Base-by-base conservation (phyloP, 2,797 vertebrate genomes). In the Acropternis orthonyx region DNA sequence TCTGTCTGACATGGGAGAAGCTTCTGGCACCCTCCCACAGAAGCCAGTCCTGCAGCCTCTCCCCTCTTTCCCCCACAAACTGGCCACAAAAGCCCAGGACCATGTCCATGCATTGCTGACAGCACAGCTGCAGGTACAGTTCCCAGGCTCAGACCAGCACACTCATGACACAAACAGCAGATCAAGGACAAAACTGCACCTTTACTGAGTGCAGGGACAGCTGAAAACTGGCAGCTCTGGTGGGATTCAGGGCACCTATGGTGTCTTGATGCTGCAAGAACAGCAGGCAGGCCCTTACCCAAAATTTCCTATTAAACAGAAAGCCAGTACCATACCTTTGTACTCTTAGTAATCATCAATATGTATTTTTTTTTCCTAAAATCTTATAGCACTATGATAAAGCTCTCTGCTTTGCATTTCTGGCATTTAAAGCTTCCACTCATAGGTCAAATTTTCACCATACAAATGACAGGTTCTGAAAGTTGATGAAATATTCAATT, bases 201-300 rank as follows among this genome's bases (percentile, higher is more conserved):
- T 83, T 17, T 46, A 23, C 10, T 37, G 20, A 26, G n/a, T 66
- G 8, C 21, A 52, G 24, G 12, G 27, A 30, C 13, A 43, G 34
- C 28, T 67, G 49, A 68, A 56, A 68, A 79, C 9, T 39, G 37
- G 5, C 24, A 79, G 16, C 9, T 91, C 18, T 13, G 2, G 22
- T 21, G 24, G 14, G 12, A 54, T 58, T 34, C 3, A 52, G 13
- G 30, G 14, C 36, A 61, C 5, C 13, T 0, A 0, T 68, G 24
- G 5, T 12, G 3, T 26, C 30, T 67, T 58, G 16, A 4, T 75
- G 39, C 37, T 62, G 32, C 41, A 65, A 55, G n/a, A 71, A 28
- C 19, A 30, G 43, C 27, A 41, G 20, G 14, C 39, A 68, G 34
- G 24, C 7, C 23, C 24, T 81, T 56, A 21, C 2, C 39, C 17